Base-by-base conservation (phyloP, 2,888 invertebrate genomes). In the Drosophila helvetica region DNA sequence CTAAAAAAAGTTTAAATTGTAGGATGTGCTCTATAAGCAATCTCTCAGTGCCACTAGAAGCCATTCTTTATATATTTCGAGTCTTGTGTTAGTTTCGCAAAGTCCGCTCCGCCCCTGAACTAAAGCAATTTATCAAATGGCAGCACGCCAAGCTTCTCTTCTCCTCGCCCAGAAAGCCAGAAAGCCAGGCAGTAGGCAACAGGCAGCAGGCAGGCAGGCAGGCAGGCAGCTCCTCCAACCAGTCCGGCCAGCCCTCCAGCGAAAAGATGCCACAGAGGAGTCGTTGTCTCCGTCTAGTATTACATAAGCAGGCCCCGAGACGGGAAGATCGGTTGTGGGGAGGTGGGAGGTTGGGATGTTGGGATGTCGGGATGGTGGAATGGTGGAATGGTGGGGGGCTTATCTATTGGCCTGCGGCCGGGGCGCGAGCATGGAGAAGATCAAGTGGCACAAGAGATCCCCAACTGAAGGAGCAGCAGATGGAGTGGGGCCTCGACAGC, bases 261-360 rank as follows among this genome's bases (percentile, higher is more conserved):
- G 60, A 47, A 46, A 57, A 69, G 65, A 46, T 69, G 71, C 75
- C 77, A 74, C 74, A 73, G 57, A 60, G 66, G 68, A 81, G 82
- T 47, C 59, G 68, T 70, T 70, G 43, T 53, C 63, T 70, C 52
- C 52, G 61, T 80, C 77, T 79, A 74, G 86, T 86, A 83, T 86
- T 86, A 86, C 86, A 87, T 88, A 86, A 86, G 88, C 79, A 74
- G 67, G 75, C 7, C 75, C 79, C 70, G 79, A 79, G 86, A 86
- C 68, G 65, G 67, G 74, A 52, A 38, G 59, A 66, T 74, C 70
- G 73, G 61, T 60, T 51, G 64, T 67, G 12, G 70, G 70, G 18
- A 22, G 33, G 5, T 0, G n/a, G n/a, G n/a, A n/a, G n/a, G n/a
- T n/a, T n/a, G n/a, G n/a, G n/a, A n/a, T n/a, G n/a, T n/a, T n/a